Conservation (phyloP, 1,140 invertebrate species). For the Meloidogyne floridensis region DNA sequence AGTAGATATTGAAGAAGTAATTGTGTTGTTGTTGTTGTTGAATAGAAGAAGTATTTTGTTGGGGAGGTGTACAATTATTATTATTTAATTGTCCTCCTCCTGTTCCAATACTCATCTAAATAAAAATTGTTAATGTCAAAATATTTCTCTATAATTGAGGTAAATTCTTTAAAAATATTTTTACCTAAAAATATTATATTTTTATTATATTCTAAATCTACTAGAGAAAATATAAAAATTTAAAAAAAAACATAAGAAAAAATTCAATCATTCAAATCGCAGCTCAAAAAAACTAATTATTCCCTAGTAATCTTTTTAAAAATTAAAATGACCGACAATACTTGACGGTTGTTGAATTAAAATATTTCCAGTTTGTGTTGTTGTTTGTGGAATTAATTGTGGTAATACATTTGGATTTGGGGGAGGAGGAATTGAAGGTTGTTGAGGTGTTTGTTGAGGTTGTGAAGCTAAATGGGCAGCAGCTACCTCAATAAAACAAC, state of each 20-base stretch:
- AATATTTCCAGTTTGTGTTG: neutral
- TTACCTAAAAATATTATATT: no score
- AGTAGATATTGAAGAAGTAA: neutral
- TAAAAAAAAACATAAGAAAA: no score
- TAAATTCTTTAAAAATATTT: no score
- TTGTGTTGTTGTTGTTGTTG: conserved; percentile 25
- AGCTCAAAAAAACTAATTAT: no score
- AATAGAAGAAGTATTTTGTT: neutral
- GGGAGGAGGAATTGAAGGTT: conserved; percentile 9
- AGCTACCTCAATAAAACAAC: neutral
- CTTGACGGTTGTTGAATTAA: neutral
- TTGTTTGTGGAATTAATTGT: neutral
- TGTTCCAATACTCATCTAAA: neutral
- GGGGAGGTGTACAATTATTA: neutral
- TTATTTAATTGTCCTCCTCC: neutral
- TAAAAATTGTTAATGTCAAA: no score
- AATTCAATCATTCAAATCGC: no score
- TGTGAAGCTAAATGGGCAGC: neutral
- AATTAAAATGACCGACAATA: neutral
- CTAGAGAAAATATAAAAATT: no score
- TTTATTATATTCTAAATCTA: no score
- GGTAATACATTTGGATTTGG: neutral
- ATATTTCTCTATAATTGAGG: no score
- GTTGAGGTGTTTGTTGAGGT: conserved; percentile 3
- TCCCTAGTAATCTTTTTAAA: neutral